Evolutionary conservation across 2,797 vertebrate genomes (phyloP).

Genomic region (Danio albolineatus): DNA sequence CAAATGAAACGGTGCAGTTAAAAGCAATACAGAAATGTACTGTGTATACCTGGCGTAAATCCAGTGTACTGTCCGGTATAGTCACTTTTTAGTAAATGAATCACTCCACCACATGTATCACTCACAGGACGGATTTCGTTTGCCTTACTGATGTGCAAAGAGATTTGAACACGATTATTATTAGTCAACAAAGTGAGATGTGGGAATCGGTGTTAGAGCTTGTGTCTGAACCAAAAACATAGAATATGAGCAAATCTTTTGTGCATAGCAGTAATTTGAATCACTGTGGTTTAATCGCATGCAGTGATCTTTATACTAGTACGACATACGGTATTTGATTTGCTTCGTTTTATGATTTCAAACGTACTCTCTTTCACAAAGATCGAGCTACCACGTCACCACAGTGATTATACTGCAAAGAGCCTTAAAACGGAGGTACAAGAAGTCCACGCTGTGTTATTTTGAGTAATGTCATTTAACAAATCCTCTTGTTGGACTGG

Average conservation of each 20-base stretch:
- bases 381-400: background rate
- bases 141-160: slow-evolving; percentile 63
- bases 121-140: slow-evolving; percentile 48
- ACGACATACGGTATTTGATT: background rate
- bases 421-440: slow-evolving; percentile 36
- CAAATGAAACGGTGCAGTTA: slow-evolving; percentile 3
- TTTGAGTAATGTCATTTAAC: slow-evolving; percentile 17
- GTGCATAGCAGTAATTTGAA: slow-evolving; percentile 41
- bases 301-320: slow-evolving; percentile 12
- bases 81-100: background rate
- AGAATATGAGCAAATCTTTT: slow-evolving; percentile 23
- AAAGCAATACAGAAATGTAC: slow-evolving; percentile 52
- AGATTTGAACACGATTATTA: slow-evolving; percentile 38
- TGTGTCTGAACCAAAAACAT: slow-evolving; percentile 49
- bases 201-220: slow-evolving; percentile 27
- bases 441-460: slow-evolving; percentile 12
- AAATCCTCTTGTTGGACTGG: slow-evolving; percentile 42
- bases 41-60: background rate
- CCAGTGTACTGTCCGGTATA: background rate
- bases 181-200: slow-evolving; percentile 15
- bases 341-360: slow-evolving; percentile 19
- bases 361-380: slow-evolving; percentile 10
- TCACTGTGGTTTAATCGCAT: slow-evolving; percentile 51
- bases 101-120: slow-evolving; percentile 26
- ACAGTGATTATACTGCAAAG: slow-evolving; percentile 16